Evolutionary conservation across 2,113 vertebrate genomes (phyloP).

Genomic region (Potamarius usumacintae): DNA sequence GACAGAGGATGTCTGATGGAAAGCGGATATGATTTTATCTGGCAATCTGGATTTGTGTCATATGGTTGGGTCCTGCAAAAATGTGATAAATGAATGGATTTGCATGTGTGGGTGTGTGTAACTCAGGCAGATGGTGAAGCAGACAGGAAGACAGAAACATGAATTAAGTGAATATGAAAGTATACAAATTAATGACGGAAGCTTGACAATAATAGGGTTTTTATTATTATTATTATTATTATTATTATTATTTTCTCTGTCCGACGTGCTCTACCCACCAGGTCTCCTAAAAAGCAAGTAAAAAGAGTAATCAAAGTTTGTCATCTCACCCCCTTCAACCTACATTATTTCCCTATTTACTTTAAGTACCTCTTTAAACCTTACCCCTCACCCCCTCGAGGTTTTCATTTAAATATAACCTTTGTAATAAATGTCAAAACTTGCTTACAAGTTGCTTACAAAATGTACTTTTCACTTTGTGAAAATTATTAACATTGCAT

Average conservation of each 20-base stretch:
- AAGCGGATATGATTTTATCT: conserved; percentile 26
- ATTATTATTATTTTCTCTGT: neutral
- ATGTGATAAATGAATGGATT: conserved; percentile 15
- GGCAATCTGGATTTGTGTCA: conserved; percentile 24
- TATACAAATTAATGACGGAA: neutral
- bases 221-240: neutral
- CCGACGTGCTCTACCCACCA: neutral
- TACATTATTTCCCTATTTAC: neutral
- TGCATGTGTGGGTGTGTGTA: conserved; percentile 17
- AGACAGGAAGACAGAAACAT: neutral
- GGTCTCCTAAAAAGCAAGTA: neutral
- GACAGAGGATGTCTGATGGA: conserved; percentile 20
- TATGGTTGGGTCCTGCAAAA: neutral
- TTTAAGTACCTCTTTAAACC: neutral
- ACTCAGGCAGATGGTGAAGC: neutral
- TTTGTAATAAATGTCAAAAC: neutral
- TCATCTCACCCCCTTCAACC: neutral
- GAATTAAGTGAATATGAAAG: conserved; percentile 4
- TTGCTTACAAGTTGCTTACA: neutral
- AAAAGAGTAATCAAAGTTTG: neutral
- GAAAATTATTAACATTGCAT: neutral
- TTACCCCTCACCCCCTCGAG: neutral
- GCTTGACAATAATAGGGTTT: neutral
- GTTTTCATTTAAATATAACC: neutral
- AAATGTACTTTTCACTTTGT: neutral